Evolutionary conservation across 2,888 invertebrate species (phyloP).

Genomic region (Pantelozetes paolii): DNA sequence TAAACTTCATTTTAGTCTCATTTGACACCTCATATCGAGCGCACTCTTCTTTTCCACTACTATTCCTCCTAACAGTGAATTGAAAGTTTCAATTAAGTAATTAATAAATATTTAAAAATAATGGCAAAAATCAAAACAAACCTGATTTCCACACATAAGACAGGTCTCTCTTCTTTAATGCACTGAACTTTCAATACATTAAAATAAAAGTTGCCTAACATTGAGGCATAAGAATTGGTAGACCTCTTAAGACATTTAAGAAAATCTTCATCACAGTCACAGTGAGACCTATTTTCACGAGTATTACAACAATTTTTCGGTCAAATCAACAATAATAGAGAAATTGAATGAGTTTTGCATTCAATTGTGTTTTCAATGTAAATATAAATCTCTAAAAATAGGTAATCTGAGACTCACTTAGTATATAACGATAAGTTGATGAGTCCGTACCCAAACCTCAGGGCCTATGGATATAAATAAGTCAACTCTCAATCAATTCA

Average conservation of each 20-base stretch:
- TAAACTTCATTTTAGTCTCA: conserved; percentile 36
- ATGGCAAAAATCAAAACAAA: neutral
- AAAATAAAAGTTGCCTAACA: conserved; percentile 47
- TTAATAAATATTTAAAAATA: too few relatives aligned
- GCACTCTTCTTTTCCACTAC: conserved; percentile 38
- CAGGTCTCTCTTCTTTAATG: conserved; percentile 43
- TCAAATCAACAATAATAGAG: too few relatives aligned
- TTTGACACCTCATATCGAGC: conserved; percentile 37
- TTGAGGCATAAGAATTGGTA: conserved; percentile 44
- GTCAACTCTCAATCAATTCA: neutral
- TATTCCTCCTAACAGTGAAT: conserved; percentile 16
- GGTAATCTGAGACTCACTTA: conserved; percentile 44
- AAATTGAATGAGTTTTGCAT: too few relatives aligned
- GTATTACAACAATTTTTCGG: neutral
- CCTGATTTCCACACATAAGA: conserved; percentile 24
- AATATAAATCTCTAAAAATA: too few relatives aligned
- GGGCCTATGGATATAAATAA: conserved; percentile 32
- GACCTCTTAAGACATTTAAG: conserved; percentile 44
- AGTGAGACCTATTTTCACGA: conserved; percentile 44
- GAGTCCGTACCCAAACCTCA: conserved; percentile 46
- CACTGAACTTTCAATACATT: conserved; percentile 46
- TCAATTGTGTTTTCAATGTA: too few relatives aligned
- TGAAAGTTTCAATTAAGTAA: neutral
- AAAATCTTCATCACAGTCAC: conserved; percentile 47
- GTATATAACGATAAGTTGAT: conserved; percentile 47